phyloP scores from a whole-genome alignment of 2,888 invertebrate species.

The Drosophila mimica region DNA sequence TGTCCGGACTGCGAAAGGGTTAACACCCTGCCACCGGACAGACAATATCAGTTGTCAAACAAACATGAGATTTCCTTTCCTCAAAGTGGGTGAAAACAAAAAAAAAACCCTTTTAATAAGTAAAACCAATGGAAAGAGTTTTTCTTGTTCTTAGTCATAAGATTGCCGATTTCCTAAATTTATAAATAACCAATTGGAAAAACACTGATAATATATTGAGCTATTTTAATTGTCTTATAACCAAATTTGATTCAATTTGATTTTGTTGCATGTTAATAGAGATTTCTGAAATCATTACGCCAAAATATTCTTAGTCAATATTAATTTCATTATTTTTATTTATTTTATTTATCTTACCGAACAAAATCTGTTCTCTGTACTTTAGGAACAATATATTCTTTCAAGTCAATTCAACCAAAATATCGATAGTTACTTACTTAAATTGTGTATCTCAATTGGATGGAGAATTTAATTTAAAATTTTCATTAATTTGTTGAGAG shows the following conservation, averaged over 20 bases:
- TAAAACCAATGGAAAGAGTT: neutral
- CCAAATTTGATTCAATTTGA: neutral
- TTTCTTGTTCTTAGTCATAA: neutral
- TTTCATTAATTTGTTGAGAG: neutral
- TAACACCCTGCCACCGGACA: conserved; percentile 9
- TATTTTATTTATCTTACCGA: neutral
- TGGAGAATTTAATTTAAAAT: neutral
- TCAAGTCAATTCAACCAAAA: neutral
- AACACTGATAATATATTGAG: neutral
- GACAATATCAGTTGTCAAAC: conserved; percentile 19
- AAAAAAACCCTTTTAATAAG: neutral
- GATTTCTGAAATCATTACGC: neutral
- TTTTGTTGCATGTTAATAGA: neutral
- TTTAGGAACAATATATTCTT: neutral
- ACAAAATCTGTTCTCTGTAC: neutral
- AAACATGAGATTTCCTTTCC: conserved; percentile 37
- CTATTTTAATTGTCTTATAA: neutral
- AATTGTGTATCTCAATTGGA: no score
- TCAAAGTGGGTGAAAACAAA: neutral
- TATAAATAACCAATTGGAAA: neutral
- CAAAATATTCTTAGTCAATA: neutral
- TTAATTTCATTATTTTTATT: neutral
- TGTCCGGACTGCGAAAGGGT: conserved; percentile 33
- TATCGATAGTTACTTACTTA: neutral
- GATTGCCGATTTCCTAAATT: neutral